Evolutionary conservation across 2,113 vertebrate species (phyloP).

Genomic region (Porphyrio hochstetteri): DNA sequence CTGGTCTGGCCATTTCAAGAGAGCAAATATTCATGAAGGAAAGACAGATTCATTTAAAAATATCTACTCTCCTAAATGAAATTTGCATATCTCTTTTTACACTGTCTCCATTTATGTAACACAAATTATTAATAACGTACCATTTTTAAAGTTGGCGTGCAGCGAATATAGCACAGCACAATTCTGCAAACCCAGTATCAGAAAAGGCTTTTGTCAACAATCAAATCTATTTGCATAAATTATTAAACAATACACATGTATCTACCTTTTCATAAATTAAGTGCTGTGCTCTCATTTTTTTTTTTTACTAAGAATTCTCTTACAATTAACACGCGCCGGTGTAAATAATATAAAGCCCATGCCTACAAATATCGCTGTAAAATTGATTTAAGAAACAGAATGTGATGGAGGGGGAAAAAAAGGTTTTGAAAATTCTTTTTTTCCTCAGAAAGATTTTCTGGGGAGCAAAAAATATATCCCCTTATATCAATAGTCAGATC

Average conservation of each 20-base stretch:
- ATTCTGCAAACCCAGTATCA: not conserved
- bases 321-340: not conserved
- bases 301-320: slow-evolving; percentile 17
- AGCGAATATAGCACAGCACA: not conserved
- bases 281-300: not conserved
- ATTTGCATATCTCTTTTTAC: not conserved
- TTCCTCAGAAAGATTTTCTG: slow-evolving; percentile 37
- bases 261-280: not conserved
- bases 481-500: slow-evolving; percentile 87
- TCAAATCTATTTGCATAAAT: slow-evolving; percentile 10
- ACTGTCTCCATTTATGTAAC: not conserved
- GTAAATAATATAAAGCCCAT: slow-evolving; percentile 7
- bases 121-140: not conserved
- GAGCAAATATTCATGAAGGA: not conserved
- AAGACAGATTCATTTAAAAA: not conserved
- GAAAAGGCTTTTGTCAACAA: slow-evolving; percentile 6
- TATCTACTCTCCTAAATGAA: not conserved
- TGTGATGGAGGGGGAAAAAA: not conserved
- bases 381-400: slow-evolving; percentile 49
- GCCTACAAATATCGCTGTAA: slow-evolving; percentile 14
- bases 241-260: not conserved
- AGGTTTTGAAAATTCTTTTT: slow-evolving; percentile 14
- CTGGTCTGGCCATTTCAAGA: not conserved
- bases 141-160: not conserved
- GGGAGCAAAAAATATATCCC: slow-evolving; percentile 65